Conservation (phyloP, 2,113 vertebrate species). For the Guaruba guarouba region DNA sequence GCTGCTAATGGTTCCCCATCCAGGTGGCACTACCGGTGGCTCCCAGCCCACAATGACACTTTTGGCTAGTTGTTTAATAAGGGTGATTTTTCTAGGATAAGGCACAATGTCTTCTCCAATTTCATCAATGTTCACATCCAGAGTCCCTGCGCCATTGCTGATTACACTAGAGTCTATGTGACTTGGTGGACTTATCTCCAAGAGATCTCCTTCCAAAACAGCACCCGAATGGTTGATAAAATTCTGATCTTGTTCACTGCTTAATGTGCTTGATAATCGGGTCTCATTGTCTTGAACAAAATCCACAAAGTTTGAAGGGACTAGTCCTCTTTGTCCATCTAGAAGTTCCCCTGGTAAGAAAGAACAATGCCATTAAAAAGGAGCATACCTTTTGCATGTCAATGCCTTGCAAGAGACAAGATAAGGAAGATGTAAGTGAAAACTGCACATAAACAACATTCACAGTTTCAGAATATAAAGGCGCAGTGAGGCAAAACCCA, state of each 20-base stretch:
- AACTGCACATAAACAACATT: not conserved
- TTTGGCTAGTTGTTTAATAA: slow-evolving; percentile 98
- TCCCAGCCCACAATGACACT: slow-evolving; percentile 99
- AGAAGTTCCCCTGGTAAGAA: slow-evolving; percentile 87
- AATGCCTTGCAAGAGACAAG: not conserved
- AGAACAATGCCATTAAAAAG: not conserved
- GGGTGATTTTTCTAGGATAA: slow-evolving; percentile 95
- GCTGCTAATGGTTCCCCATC: slow-evolving; percentile 89
- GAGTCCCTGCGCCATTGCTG: slow-evolving; percentile 82
- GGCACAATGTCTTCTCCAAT: slow-evolving; percentile 97
- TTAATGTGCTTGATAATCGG: slow-evolving; percentile 66
- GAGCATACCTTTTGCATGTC: fast-evolving
- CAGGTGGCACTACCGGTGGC: slow-evolving; percentile 86
- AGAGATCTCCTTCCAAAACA: slow-evolving; percentile 53
- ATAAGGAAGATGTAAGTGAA: not conserved
- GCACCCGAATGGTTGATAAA: slow-evolving; percentile 54
- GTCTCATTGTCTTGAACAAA: slow-evolving; percentile 88
- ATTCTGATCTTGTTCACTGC: slow-evolving; percentile 85
- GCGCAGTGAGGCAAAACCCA: not conserved
- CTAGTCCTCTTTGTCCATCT: slow-evolving; percentile 92
- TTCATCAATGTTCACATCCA: slow-evolving; percentile 89
- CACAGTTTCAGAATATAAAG: not conserved
- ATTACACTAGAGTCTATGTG: slow-evolving; percentile 56
- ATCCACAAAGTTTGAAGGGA: slow-evolving; percentile 98
- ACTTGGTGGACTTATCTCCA: slow-evolving; percentile 76